Evolutionary conservation across 2,888 invertebrate genomes (phyloP).

Genomic region (Aspidapion aeneum): DNA sequence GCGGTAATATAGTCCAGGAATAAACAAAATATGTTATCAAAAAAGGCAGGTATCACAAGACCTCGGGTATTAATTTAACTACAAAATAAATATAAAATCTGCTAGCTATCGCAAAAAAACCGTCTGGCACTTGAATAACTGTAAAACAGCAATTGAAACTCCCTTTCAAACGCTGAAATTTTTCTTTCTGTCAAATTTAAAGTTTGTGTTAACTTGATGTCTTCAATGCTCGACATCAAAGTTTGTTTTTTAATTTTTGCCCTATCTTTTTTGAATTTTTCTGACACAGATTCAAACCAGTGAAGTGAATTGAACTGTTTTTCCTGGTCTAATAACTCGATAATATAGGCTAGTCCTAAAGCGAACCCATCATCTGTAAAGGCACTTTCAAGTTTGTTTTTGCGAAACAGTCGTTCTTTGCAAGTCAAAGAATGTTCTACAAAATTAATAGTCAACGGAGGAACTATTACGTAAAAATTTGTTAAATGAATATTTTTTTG

Average conservation of each 20-base stretch:
- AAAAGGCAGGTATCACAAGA: too few species aligned
- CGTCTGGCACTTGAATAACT: conserved; percentile 92
- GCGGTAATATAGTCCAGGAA: too few species aligned
- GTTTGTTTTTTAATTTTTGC: conserved; percentile 53
- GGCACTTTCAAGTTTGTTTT: conserved; percentile 80
- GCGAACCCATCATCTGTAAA: conserved; percentile 99
- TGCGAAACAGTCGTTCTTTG: conserved; percentile 91
- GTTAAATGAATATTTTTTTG: conserved; percentile 83
- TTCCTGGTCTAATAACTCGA: conserved; percentile 83
- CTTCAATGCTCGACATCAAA: conserved; percentile 55
- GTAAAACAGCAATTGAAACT: conserved; percentile 87
- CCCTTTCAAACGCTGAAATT: conserved; percentile 69
- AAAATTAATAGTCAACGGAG: conserved; percentile 91
- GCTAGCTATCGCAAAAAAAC: conserved; percentile 65
- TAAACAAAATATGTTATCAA: too few species aligned
- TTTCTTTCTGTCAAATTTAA: conserved; percentile 85
- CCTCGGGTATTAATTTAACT: too few species aligned
- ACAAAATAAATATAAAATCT: conserved; percentile 26
- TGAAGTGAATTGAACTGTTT: conserved; percentile 85
- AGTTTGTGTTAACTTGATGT: conserved; percentile 90
- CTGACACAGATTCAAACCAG: conserved; percentile 89
- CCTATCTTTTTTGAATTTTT: conserved; percentile 66
- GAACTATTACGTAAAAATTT: conserved; percentile 91
- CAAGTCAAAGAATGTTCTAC: conserved; percentile 89
- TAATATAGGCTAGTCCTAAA: conserved; percentile 89